These are phyloP conservation scores for Akabosia matsudoensis DNA, from an alignment of 1,140 invertebrate species.

Conservation along the genomic window DNA sequence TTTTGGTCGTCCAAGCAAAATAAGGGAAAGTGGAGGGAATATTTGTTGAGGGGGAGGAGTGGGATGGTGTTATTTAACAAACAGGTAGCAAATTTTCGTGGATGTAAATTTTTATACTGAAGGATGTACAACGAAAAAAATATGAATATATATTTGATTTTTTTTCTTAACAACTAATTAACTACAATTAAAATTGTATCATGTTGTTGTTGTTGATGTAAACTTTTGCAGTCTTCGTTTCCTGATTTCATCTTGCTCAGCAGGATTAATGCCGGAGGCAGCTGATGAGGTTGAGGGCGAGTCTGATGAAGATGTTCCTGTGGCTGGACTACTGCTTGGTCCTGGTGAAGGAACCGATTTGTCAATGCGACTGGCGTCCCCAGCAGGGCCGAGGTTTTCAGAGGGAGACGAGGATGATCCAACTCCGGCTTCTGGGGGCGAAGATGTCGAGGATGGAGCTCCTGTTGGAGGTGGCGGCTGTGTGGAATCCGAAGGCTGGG, in stretches of 20 bases:
- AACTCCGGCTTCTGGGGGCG: neutral
- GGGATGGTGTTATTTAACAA: too few species aligned
- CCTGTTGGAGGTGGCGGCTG: neutral
- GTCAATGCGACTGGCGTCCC: neutral
- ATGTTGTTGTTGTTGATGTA: constrained; percentile 32
- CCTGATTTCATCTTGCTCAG: constrained; percentile 59
- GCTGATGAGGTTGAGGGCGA: neutral
- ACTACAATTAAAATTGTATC: neutral
- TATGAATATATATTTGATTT: neutral
- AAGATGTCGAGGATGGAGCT: neutral
- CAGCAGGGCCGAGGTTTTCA: too few species aligned
- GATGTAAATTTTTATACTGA: too few species aligned
- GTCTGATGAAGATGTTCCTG: neutral
- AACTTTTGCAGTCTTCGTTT: constrained; percentile 70
- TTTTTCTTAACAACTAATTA: neutral
- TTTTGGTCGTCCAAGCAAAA: too few species aligned
- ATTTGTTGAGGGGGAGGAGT: too few species aligned
- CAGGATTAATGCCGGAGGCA: neutral
- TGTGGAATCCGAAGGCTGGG: neutral
- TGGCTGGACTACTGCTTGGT: neutral
- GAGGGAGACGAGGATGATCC: too few species aligned
- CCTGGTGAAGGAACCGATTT: neutral
- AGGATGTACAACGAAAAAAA: neutral
- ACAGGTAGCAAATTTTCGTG: too few species aligned
- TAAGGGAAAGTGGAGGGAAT: too few species aligned